Conservation (phyloP, 2,888 invertebrate genomes). For the Dicyrtoma fusca region DNA sequence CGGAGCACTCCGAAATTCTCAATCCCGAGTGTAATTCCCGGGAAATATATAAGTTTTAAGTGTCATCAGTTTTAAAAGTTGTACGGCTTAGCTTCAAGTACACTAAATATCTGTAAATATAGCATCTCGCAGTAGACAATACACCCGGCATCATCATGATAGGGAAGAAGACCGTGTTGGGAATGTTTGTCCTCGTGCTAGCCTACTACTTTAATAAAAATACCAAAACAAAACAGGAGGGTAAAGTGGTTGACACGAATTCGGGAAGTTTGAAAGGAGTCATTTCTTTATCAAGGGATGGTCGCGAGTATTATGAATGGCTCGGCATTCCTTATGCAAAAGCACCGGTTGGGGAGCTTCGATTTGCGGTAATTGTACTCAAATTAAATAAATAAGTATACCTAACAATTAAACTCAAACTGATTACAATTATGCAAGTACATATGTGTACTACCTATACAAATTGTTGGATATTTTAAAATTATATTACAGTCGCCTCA, state of each 20-base stretch:
- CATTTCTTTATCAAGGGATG: slow-evolving; percentile 24
- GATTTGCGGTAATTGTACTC: slow-evolving; percentile 15
- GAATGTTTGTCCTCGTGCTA: slow-evolving; percentile 18
- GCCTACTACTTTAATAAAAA: slow-evolving; percentile 3
- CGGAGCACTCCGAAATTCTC: too few relatives aligned
- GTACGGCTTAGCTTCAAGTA: too few relatives aligned
- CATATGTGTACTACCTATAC: too few relatives aligned
- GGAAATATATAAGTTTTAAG: too few relatives aligned
- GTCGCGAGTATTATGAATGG: slow-evolving; percentile 29
- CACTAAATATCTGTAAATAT: too few relatives aligned
- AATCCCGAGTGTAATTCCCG: too few relatives aligned
- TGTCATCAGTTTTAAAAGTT: too few relatives aligned
- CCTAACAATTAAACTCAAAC: too few relatives aligned
- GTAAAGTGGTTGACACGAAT: slow-evolving; percentile 21
- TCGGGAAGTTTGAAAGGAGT: slow-evolving; percentile 27
- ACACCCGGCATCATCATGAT: slow-evolving; percentile 12
- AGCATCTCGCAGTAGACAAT: too few relatives aligned
- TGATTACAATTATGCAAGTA: too few relatives aligned
- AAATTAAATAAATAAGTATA: too few relatives aligned
- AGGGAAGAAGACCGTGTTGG: slow-evolving; percentile 16
- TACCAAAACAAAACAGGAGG: not conserved
- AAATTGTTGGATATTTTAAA: too few relatives aligned
- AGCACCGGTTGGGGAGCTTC: slow-evolving; percentile 18
- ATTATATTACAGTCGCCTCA: slow-evolving; percentile 21
- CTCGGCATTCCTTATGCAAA: slow-evolving; percentile 29